Percentiles rank a stretch among this genome's conserved stretches.
These are phyloP conservation scores for Plestiodon gilberti DNA, from an alignment of 2,113 vertebrate genomes.

Conservation along the genomic window DNA sequence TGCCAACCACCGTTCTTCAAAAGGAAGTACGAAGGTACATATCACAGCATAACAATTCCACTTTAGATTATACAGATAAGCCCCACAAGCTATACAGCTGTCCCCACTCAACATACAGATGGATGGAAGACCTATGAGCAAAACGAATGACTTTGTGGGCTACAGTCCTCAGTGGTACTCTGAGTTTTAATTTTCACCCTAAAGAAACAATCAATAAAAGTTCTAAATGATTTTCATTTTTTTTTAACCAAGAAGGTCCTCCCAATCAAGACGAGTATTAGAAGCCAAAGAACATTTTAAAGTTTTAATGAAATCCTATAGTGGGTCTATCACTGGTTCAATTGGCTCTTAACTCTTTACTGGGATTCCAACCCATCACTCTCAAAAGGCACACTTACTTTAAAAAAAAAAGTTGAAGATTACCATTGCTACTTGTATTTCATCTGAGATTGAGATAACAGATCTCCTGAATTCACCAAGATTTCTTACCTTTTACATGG, in stretches of 20 bases:
- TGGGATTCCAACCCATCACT: background rate
- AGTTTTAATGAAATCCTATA: slow-evolving; percentile 3
- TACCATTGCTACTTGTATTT: background rate
- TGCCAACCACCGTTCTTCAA: no score
- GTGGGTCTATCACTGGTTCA: background rate
- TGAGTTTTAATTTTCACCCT: slow-evolving; percentile 38
- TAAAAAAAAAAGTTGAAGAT: background rate
- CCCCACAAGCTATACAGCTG: no score
- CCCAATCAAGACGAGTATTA: background rate
- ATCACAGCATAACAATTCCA: no score
- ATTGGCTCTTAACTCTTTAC: slow-evolving; percentile 3
- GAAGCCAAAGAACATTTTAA: slow-evolving; percentile 4
- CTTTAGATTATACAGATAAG: no score
- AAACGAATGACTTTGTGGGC: no score
- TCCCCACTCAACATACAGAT: no score
- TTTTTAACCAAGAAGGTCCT: background rate
- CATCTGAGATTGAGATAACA: background rate
- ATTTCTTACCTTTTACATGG: background rate
- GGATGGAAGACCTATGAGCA: no score
- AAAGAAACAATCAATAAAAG: slow-evolving; percentile 22
- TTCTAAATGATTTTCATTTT: slow-evolving; percentile 22
- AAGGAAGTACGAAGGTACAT: no score
- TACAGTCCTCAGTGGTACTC: no score
- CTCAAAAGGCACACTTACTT: background rate
- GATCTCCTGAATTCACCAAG: background rate